Evolutionary conservation across 2,888 invertebrate genomes (phyloP).

Genomic region (Rutpela maculata): DNA sequence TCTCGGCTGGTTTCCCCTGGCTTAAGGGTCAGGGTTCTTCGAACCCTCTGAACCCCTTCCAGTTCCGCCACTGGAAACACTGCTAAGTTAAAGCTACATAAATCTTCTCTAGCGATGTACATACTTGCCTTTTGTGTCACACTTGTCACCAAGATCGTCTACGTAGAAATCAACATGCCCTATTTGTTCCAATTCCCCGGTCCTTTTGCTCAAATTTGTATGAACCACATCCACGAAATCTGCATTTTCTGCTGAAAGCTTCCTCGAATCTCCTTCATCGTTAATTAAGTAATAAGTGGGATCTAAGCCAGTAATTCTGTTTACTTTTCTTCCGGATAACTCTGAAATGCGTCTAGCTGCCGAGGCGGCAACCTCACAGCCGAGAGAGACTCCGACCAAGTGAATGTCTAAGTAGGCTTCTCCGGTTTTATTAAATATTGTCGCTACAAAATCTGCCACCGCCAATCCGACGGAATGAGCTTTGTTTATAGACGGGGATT

Average conservation of each 20-base stretch:
- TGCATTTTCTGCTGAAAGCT: slow-evolving; percentile 42
- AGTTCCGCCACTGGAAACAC: not conserved
- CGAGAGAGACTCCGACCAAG: slow-evolving; percentile 52
- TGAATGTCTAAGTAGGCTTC: slow-evolving; percentile 57
- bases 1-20: too few species aligned
- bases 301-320: slow-evolving; percentile 56
- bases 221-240: slow-evolving; percentile 58
- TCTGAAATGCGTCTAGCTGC: slow-evolving; percentile 46
- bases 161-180: slow-evolving; percentile 57
- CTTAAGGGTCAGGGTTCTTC: too few species aligned
- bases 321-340: slow-evolving; percentile 51
- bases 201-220: slow-evolving; percentile 39
- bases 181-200: slow-evolving; percentile 25
- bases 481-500: slow-evolving; percentile 28
- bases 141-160: slow-evolving; percentile 34
- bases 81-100: not conserved
- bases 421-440: slow-evolving; percentile 51
- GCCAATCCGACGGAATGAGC: slow-evolving; percentile 41
- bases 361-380: slow-evolving; percentile 45
- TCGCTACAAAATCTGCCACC: slow-evolving; percentile 52
- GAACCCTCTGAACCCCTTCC: too few species aligned
- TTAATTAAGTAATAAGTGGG: slow-evolving; percentile 51
- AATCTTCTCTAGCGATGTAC: not conserved
- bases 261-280: slow-evolving; percentile 38
- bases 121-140: slow-evolving; percentile 22